A percentile compares a stretch with the other conserved stretches of the same genome.
phyloP scores from a whole-genome alignment of 2,888 invertebrate genomes.

The Ptilodon capucinus region DNA sequence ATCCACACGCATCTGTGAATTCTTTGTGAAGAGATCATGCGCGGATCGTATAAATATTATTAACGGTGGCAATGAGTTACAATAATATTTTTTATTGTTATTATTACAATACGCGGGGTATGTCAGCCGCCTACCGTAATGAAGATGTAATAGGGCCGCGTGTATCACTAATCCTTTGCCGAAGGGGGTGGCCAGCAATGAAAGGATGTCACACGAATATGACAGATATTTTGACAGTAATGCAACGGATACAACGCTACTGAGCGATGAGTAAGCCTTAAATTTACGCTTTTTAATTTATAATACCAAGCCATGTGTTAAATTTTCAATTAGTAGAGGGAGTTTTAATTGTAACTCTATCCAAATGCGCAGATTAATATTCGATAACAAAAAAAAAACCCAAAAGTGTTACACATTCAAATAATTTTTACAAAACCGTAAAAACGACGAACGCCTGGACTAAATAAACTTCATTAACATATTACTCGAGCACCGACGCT shows the following conservation, averaged over 20 bases:
- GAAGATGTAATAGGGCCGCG: constrained; percentile 80
- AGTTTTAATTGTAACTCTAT: background rate
- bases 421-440: constrained; percentile 2
- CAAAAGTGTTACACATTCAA: background rate
- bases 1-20: constrained; percentile 44
- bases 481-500: constrained; percentile 67
- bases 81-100: constrained; percentile 72
- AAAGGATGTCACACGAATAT: constrained; percentile 79
- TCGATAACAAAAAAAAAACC: background rate
- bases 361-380: background rate
- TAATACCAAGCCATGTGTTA: constrained; percentile 14
- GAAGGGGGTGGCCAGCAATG: constrained; percentile 72
- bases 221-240: constrained; percentile 82
- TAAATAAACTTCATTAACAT: constrained; percentile 54
- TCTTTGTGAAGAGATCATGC: constrained; percentile 67
- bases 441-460: constrained; percentile 24
- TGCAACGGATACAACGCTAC: constrained; percentile 68
- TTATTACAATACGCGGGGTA: constrained; percentile 57
- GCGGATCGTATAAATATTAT: constrained; percentile 72
- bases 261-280: constrained; percentile 41
- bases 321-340: constrained; percentile 1
- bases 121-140: constrained; percentile 80
- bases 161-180: constrained; percentile 70
- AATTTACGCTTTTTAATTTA: constrained; percentile 50
- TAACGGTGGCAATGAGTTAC: constrained; percentile 69